Evolutionary conservation across 2,888 invertebrate species (phyloP).

Genomic region (Andrena bucephala): DNA sequence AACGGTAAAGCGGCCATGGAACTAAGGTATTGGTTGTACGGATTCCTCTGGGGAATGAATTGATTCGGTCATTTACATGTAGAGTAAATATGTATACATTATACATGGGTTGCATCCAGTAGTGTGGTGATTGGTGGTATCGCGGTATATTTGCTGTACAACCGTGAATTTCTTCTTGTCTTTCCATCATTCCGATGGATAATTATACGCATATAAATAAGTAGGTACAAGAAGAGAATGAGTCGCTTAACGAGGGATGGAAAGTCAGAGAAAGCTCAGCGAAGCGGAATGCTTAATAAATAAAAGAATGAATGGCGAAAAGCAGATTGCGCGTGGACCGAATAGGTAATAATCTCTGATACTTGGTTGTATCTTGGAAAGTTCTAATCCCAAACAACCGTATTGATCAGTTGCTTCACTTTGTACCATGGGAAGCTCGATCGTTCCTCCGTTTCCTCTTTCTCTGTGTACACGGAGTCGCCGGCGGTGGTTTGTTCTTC

Average conservation of each 20-base stretch:
- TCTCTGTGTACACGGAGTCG: background rate
- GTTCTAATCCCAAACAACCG: conserved; percentile 89
- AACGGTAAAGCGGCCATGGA: too few relatives aligned
- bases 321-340: conserved; percentile 15
- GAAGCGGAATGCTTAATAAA: conserved; percentile 51
- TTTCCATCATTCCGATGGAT: background rate
- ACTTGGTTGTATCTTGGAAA: conserved; percentile 5
- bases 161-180: background rate
- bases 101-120: too few relatives aligned
- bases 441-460: conserved; percentile 28
- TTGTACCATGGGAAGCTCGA: conserved; percentile 91
- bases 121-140: too few relatives aligned
- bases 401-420: conserved; percentile 89
- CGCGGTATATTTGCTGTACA: too few relatives aligned
- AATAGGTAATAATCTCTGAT: conserved; percentile 2
- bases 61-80: too few relatives aligned
- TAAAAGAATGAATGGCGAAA: conserved; percentile 37
- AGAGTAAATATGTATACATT: too few relatives aligned
- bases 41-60: too few relatives aligned
- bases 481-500: background rate
- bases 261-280: conserved; percentile 27
- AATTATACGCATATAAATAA: conserved; percentile 24
- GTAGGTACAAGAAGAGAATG: background rate
- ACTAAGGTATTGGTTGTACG: too few relatives aligned
- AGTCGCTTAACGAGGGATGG: conserved; percentile 20